A percentile compares a stretch with the other conserved stretches of the same genome.
phyloP scores from a whole-genome alignment of 2,113 vertebrate genomes.

The Varanus salvator region DNA sequence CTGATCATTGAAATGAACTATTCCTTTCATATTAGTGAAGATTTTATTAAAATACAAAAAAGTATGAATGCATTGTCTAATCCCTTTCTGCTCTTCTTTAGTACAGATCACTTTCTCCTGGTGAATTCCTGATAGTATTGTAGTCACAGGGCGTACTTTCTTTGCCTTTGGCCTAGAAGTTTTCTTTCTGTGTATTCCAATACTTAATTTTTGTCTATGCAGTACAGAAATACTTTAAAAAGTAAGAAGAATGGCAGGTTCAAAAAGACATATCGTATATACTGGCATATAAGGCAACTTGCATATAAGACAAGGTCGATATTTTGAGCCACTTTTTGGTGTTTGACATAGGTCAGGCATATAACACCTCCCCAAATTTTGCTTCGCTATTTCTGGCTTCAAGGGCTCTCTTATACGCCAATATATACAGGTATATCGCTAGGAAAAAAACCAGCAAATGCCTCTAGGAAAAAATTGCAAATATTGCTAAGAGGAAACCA shows the following conservation, averaged over 20 bases:
- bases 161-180: not conserved
- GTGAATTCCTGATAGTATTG: not conserved
- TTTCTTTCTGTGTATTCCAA: not conserved
- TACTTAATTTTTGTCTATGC: not conserved
- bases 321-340: no score
- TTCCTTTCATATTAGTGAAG: slow-evolving; percentile 47
- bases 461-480: no score
- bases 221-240: not conserved
- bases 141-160: not conserved
- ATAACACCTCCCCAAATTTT: no score
- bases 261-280: not conserved
- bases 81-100: slow-evolving; percentile 26
- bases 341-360: no score
- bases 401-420: no score
- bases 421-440: no score
- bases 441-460: no score
- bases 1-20: slow-evolving; percentile 38
- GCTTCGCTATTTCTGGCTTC: no score
- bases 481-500: no score
- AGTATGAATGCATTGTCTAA: slow-evolving; percentile 43
- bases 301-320: no score
- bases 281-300: no score
- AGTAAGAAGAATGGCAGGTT: not conserved
- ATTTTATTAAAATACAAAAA: slow-evolving; percentile 53
- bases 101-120: not conserved